Percentiles rank a stretch among this genome's conserved stretches.
phyloP scores from a whole-genome alignment of 2,888 invertebrate species.

The Caenorhabditis sp. region DNA sequence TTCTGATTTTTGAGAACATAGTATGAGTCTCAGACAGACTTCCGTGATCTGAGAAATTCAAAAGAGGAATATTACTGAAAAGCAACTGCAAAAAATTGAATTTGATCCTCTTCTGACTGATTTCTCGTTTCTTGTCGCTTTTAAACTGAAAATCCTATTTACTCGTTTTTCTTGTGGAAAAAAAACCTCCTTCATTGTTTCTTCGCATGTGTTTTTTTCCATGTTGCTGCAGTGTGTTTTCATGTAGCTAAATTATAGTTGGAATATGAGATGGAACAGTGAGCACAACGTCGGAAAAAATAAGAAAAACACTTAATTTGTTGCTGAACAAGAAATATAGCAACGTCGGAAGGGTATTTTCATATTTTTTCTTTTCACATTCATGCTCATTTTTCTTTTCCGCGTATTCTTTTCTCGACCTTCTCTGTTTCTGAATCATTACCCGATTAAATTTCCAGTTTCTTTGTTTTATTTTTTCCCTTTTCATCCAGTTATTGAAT shows the following conservation, averaged over 20 bases:
- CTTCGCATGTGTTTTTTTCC: not conserved
- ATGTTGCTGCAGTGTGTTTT: not conserved
- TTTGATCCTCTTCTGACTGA: constrained; percentile 4
- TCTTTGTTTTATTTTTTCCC: not conserved
- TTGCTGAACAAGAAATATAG: not conserved
- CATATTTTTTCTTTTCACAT: constrained; percentile 2
- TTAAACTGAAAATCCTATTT: not conserved
- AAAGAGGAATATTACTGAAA: too few species aligned
- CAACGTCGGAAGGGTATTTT: constrained; percentile 3
- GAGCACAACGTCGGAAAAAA: constrained; percentile 18
- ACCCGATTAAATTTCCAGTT: not conserved
- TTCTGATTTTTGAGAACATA: too few species aligned
- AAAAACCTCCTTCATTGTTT: not conserved
- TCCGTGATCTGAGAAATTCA: too few species aligned
- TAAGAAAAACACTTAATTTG: constrained; percentile 10
- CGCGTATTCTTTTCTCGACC: not conserved
- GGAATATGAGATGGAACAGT: constrained; percentile 43
- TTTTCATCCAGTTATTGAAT: not conserved
- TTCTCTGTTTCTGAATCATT: constrained; percentile 2
- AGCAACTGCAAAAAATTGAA: constrained; percentile 1
- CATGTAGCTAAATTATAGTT: constrained; percentile 20
- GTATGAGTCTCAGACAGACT: too few species aligned
- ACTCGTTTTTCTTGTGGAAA: not conserved
- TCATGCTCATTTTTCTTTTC: not conserved
- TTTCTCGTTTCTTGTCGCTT: not conserved